Evolutionary conservation across 2,797 vertebrate species (phyloP).

Genomic region (Erethizon dorsatum): DNA sequence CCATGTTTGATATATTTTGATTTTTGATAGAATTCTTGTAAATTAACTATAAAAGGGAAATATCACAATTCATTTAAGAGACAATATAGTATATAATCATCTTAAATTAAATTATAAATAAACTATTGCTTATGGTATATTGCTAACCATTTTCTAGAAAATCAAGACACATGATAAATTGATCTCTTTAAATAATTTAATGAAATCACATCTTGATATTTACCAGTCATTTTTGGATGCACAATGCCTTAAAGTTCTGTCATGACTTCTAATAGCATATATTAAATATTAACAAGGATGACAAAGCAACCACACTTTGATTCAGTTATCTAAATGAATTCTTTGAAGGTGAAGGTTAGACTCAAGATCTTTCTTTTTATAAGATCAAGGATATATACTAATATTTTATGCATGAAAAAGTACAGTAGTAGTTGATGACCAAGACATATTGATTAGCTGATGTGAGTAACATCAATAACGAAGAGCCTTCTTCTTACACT

Average conservation of each 20-base stretch:
- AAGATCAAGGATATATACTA: conserved; percentile 77
- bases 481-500: conserved; percentile 66
- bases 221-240: conserved; percentile 59
- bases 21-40: conserved; percentile 41
- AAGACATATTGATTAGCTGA: conserved; percentile 81
- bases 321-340: conserved; percentile 79
- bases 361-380: conserved; percentile 44
- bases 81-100: neutral
- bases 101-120: conserved; percentile 40
- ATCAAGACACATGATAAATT: conserved; percentile 41
- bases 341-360: conserved; percentile 79
- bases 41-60: conserved; percentile 33
- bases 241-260: conserved; percentile 48
- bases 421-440: conserved; percentile 77
- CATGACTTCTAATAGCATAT: conserved; percentile 63
- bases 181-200: conserved; percentile 68
- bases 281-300: conserved; percentile 82
- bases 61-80: neutral
- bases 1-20: neutral
- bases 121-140: neutral
- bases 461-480: conserved; percentile 74
- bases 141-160: conserved; percentile 33
- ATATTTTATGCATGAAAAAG: conserved; percentile 84
- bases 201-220: conserved; percentile 68
- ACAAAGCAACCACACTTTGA: conserved; percentile 69